Evolutionary conservation across 1,140 invertebrate species (phyloP), one percentile per base, ranked within the genome.

Genomic region (Kradibia gibbosae): DNA sequence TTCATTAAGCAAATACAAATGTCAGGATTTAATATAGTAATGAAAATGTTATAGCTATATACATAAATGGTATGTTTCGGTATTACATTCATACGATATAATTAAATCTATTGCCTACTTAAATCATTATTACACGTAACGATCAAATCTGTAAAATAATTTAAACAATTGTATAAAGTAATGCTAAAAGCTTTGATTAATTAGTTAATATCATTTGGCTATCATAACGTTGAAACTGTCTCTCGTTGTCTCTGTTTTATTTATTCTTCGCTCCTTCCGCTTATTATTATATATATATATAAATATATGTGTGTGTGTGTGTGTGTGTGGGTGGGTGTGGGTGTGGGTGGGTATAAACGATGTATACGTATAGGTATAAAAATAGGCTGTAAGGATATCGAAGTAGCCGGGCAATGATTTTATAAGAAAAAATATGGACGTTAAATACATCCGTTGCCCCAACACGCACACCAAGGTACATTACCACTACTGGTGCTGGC

Each of bases 401-500:
- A 25, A 25, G 60, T 31, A 20, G 42, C 36, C 7, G 22, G 4
- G n/a, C 15, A 25, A 72, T 72, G 3, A 11, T 28, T 20, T 48
- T 36, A 48, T n/a, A 10, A 0, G 10, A 17, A 2, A 65, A 50
- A 78, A 53, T 55, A 3, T 50, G 60, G 20, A 73, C 39, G 76
- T 86, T 84, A 96, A 74, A 96, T 90, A 89, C 96, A 97, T 5
- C 96, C 95, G 83, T 96, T 96, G 17, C 96, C 96, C 96, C 96
- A 97, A 85, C 96, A 97, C 0, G 95, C 96, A 86, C 96, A 97
- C 96, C 96, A 97, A 0, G 96, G 96, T 84, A 96, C 95, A 87
- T 94, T 96, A 48, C 93, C 94, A 81, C 93, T 94, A 42, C 92
- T 91, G 34, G 93, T 92, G 60, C 93, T 93, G 0, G 93, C 90